Evolutionary conservation across 2,888 invertebrate genomes (phyloP), one percentile per base, ranked within the genome.

Genomic region (Folsomia candida): DNA sequence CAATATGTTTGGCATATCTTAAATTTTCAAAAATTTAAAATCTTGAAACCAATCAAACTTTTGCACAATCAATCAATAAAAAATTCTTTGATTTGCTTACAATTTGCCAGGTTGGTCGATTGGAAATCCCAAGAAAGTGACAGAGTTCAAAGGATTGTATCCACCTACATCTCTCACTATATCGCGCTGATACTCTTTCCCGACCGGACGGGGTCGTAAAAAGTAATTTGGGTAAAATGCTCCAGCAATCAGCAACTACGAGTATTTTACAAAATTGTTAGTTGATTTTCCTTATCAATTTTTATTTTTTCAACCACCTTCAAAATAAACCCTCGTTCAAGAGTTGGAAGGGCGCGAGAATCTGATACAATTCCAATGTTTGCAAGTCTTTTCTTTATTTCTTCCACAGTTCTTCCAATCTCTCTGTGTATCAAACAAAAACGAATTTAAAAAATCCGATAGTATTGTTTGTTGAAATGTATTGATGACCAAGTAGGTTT

Each of bases 171-270:
- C 81, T 77, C 88, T 89, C 2, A 89, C 87, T 0, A 91, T 88
- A 27, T 88, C 87, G 0, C 87, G 85, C 81, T 92, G 91, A 73
- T 88, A 86, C 0, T 85, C 83, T 68, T 87, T 85, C 64, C 87
- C 86, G 1, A 86, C 85, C 37, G 82, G 81, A 24, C 84, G 81
- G 9, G 84, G 81, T 37, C 88, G 86, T 24, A 89, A 83, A 84
- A 93, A 97, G 83, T 92, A 97, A 83, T 96, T 90, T 0, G 97
- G 97, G 84, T 95, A 97, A 83, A 95, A 95, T 1, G 96, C 95
- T 1, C 92, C 94, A 70, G 91, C 89, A 47, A 93, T 84, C n/a
- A 90, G 86, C 51, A 92, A 82, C 90, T 91, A 82, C 4, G 3
- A 59, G 26, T 9, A 11, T 47, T 47, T 6, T 20, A 37, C 26